Evolutionary conservation across 2,888 invertebrate genomes (phyloP), one percentile per base, ranked within the genome.

Genomic region (Cryptus viduatorius): DNA sequence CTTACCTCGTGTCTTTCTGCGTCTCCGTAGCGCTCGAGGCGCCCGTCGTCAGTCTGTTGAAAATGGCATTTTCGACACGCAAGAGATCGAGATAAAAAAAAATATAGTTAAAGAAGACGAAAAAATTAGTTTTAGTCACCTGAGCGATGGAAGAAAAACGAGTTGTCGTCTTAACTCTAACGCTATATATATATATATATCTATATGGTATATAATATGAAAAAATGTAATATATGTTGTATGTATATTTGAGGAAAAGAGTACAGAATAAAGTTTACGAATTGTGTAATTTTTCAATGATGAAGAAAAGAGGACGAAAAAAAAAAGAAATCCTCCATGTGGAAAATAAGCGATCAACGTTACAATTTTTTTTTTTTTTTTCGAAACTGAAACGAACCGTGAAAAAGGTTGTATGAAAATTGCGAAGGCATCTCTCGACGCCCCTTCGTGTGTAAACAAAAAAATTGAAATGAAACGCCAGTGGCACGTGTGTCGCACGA

Each of bases 21-120:
- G 96, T 98, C 84, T 97, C 97, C 10, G 94, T 97, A 88, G 95
- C 96, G 1, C 96, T 97, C 90, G 98, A 98, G 92, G 97, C 97
- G n/a, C 98, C 98, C 0, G 95, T 97, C 68, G 97, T 98, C 65
- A 95, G 96, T 89, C 94, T 98, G 84, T 95, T 98, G 83, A 97
- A 97, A 94, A 95, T 97, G 88, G 94, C 94, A 80, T 94, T 95
- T 91, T 93, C 87, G 87, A 92, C 89, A 90, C 93, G 92, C 91
- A 94, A 92, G 94, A 93, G 92, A 89, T 90, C 69, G 92, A 95
- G 92, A 92, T 93, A 93, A 89, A 89, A 87, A 56, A 59, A 68
- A 29, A 44, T n/a, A 16, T 19, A 61, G 48, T 68, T 37, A 46
- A 19, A 68, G 44, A 56, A n/a, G 12, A n/a, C 71, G 59, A 67